Evolutionary conservation across 2,797 vertebrate species (phyloP), one percentile per base, ranked within the genome.

Genomic region (Muraenolepis orangiensis): DNA sequence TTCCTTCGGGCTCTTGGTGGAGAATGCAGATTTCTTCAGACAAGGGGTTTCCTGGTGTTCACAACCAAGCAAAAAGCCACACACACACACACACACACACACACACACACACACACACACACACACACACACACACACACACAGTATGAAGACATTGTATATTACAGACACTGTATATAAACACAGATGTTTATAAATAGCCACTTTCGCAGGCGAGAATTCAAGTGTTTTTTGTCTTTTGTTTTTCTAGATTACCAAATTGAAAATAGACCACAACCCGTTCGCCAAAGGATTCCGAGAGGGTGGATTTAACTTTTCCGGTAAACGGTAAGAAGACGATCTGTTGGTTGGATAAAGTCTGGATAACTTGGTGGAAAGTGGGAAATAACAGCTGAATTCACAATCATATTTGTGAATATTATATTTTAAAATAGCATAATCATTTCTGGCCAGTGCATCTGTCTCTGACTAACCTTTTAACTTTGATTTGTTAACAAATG

Each of bases 11-110:
- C 87, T 96, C 95, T 88, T 96, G 95, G 92, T 96, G 96, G 84
- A 95, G 92, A 86, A 93, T 95, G 85, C 96, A 93, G 91, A 96
- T 96, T 93, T 96, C 95, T 88, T 96, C 95, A 83, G 95, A 95
- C 90, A 96, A 93, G 93, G 95, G 95, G 94, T 96, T 96, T 92
- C 95, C 95, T 96, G 87, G 69, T 89, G 69, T 89, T 82, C 66
- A 67, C 26, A 67, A 30, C 28, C 28, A 67, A 1, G 18, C 66
- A 67, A 64, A n/a, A 64, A 64, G 23, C 57, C 12, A 26, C 57
- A 64, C n/a, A n/a, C n/a, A n/a, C n/a, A n/a, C n/a, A n/a, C n/a
- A n/a, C n/a, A n/a, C n/a, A n/a, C n/a, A n/a, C n/a, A n/a, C n/a
- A n/a, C n/a, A n/a, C n/a, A n/a, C n/a, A n/a, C n/a, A n/a, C n/a